Evolutionary conservation across 2,113 vertebrate species (phyloP).

Genomic region (Cyprinus carpio): DNA sequence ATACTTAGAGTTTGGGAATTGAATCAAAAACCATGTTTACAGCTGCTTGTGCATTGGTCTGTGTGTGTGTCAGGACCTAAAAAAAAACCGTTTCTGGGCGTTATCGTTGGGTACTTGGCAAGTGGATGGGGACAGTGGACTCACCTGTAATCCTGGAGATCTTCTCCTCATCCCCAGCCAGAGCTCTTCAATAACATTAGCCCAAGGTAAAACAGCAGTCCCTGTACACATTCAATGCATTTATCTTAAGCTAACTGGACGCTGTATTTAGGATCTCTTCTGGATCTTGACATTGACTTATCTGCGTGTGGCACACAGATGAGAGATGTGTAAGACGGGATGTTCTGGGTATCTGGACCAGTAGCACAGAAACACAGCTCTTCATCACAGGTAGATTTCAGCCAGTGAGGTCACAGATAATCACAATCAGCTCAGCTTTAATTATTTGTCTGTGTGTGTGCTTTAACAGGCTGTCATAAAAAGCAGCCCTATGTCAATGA

Average conservation of each 20-base stretch:
- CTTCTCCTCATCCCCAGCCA: slow-evolving; percentile 90
- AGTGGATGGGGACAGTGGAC: slow-evolving; percentile 82
- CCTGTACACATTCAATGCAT: background rate
- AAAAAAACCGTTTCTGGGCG: slow-evolving; percentile 88
- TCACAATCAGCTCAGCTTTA: background rate
- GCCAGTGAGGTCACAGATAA: background rate
- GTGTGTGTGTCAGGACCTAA: slow-evolving; percentile 74
- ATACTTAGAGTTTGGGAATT: background rate
- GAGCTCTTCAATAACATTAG: slow-evolving; percentile 87
- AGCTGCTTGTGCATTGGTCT: background rate
- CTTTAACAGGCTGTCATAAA: slow-evolving; percentile 78
- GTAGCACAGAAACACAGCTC: slow-evolving; percentile 86
- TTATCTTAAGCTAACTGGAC: background rate
- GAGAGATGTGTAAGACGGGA: slow-evolving; percentile 79
- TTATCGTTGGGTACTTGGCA: slow-evolving; percentile 90
- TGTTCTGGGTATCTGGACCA: slow-evolving; percentile 82
- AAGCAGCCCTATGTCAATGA: slow-evolving; percentile 82
- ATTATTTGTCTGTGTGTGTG: background rate
- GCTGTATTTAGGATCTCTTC: background rate
- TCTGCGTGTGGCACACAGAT: slow-evolving; percentile 91
- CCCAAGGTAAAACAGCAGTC: slow-evolving; percentile 78
- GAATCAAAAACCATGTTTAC: background rate
- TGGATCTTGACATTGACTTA: slow-evolving; percentile 77
- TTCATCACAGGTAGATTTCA: slow-evolving; percentile 81
- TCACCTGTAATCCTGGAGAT: slow-evolving; percentile 87